phyloP scores from a whole-genome alignment of 2,888 invertebrate genomes.

The Epirrhoe alternata region DNA sequence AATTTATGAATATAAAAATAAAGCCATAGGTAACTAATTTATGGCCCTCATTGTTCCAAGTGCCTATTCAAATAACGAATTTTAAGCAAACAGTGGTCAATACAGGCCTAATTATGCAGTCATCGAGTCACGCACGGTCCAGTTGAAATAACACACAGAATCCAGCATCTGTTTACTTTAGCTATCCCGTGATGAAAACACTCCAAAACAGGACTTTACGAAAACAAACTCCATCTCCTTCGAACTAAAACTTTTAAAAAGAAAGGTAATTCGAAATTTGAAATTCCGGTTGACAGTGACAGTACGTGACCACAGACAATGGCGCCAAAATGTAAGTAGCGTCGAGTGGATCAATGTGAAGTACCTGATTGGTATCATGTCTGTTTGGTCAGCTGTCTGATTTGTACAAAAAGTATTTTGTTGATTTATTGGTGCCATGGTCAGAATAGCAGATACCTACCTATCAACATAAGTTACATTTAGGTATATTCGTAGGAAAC shows the following conservation, averaged over 20 bases:
- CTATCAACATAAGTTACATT: too few relatives aligned
- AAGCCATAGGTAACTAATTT: not conserved
- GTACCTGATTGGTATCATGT: constrained; percentile 58
- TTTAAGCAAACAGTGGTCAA: constrained; percentile 34
- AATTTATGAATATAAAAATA: not conserved
- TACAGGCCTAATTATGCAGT: constrained; percentile 64
- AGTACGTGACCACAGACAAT: constrained; percentile 81
- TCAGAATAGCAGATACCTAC: too few relatives aligned
- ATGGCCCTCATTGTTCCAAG: constrained; percentile 8
- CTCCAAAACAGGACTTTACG: constrained; percentile 46
- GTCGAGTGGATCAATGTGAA: constrained; percentile 39
- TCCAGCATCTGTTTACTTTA: constrained; percentile 62
- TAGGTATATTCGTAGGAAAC: too few relatives aligned
- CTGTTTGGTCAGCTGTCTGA: constrained; percentile 64
- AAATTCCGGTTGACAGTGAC: constrained; percentile 51
- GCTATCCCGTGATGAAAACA: constrained; percentile 54
- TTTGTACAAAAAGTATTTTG: constrained; percentile 15
- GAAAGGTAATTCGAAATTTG: constrained; percentile 35
- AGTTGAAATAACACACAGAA: constrained; percentile 84
- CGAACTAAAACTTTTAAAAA: constrained; percentile 4
- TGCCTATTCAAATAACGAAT: constrained; percentile 12
- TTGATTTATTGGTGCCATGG: not conserved
- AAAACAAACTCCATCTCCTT: constrained; percentile 36
- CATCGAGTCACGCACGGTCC: constrained; percentile 69
- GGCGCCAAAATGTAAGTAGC: constrained; percentile 51